Evolutionary conservation across 2,113 vertebrate species (phyloP), one percentile per base, ranked within the genome.

Genomic region (Girardinichthys multiradiatus): DNA sequence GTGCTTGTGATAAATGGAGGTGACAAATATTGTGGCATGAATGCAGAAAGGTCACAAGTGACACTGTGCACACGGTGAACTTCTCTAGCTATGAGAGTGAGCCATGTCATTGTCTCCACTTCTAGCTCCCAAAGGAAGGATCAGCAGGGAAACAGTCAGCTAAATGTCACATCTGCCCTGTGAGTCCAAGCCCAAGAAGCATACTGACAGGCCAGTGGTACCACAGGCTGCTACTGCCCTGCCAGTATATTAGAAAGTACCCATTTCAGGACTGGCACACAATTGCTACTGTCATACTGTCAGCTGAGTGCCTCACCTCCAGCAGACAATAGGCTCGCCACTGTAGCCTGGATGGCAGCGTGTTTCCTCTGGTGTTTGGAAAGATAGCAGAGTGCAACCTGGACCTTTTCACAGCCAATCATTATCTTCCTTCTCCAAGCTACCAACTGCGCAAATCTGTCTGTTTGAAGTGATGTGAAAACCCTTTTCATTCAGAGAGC

Each of bases 91-190:
- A 57, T 42, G 69, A 79, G 77, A 85, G 80, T 76, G 73, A 79
- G 68, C 74, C 75, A 42, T 73, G 78, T 77, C 76, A 72, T 73
- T 76, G 70, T 87, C 75, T 83, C 57, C 80, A 72, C 64, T 68
- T 58, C 72, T 77, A 65, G 76, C 80, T 87, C 48, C 48, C 80
- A 86, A 81, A 90, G 81, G 64, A 68, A 60, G 70, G 57, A 85
- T 57, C 84, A 83, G 86, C 86, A 68, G 82, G 80, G 85, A 79
- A 37, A 70, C 42, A 61, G 82, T 77, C 81, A 54, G 65, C 64
- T 88, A 93, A 94, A 94, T 92, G 91, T 85, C 86, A 91, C 68
- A 77, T 79, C 70, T 82, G 70, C 76, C 60, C 79, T 67, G 71
- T 78, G 75, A 61, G 67, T 13, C 75, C 63, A 31, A 64, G 80